Evolutionary conservation across 1,140 invertebrate species (phyloP).

Genomic region (Scaptomyza hsui): DNA sequence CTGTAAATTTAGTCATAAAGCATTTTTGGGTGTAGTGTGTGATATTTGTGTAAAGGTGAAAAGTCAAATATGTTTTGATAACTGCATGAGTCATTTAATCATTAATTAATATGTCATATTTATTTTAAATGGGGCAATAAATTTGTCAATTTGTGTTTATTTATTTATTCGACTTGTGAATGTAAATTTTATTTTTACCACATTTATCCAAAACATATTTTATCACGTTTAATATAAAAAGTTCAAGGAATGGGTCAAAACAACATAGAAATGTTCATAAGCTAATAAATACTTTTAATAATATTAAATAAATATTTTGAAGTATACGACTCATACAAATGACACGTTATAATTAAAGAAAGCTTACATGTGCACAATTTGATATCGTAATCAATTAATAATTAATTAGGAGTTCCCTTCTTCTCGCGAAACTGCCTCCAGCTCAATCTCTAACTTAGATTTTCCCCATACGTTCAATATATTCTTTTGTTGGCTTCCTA

Average conservation of each 20-base stretch:
- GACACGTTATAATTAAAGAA: no score
- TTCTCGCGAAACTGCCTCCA: no score
- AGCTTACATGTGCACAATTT: no score
- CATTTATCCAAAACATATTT: conserved; percentile 1
- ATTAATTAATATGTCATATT: conserved; percentile 16
- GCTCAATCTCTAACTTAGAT: background rate
- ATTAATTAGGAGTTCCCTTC: no score
- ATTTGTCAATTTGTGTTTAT: background rate
- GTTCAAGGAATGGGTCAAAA: conserved; percentile 14
- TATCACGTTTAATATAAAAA: background rate
- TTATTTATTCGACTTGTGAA: background rate
- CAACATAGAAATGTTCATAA: background rate
- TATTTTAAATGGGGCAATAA: no score
- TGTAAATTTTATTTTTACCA: no score
- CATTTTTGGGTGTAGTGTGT: conserved; percentile 3
- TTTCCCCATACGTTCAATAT: background rate
- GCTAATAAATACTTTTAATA: no score
- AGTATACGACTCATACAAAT: no score
- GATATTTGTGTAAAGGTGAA: background rate
- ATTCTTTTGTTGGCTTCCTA: conserved; percentile 43
- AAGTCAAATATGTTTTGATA: background rate
- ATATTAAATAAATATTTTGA: no score
- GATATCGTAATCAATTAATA: no score
- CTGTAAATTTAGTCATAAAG: conserved; percentile 19
- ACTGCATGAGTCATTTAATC: background rate